A percentile compares a stretch with the other conserved stretches of the same genome.
Conservation (phyloP, 1,140 invertebrate genomes). For the Myzus persicae region DNA sequence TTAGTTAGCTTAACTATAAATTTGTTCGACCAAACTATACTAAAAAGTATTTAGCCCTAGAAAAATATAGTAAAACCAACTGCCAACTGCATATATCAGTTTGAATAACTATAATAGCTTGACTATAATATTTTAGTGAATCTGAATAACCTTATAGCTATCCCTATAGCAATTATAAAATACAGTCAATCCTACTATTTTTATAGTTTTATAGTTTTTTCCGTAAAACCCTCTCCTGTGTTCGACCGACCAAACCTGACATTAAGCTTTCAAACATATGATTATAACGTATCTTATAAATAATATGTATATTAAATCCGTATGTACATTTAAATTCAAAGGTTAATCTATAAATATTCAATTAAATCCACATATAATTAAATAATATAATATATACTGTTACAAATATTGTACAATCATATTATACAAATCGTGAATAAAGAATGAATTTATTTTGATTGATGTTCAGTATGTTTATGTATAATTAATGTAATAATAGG, state of each 20-base stretch:
- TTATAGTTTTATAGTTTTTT: too few species aligned
- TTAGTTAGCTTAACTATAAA: too few species aligned
- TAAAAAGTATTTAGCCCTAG: too few species aligned
- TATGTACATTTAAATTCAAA: background rate
- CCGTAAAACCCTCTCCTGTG: too few species aligned
- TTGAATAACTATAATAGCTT: too few species aligned
- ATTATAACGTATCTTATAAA: background rate
- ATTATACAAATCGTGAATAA: background rate
- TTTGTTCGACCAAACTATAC: too few species aligned
- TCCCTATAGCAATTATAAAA: too few species aligned
- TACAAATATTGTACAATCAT: background rate
- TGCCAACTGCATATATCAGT: too few species aligned
- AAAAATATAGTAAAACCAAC: too few species aligned
- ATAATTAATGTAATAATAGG: background rate
- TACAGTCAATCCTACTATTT: too few species aligned
- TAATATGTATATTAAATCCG: background rate
- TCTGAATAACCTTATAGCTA: too few species aligned
- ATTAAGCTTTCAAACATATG: background rate
- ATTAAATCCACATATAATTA: background rate
- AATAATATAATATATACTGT: background rate
- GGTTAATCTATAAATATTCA: background rate
- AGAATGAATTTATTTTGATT: background rate
- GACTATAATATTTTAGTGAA: too few species aligned
- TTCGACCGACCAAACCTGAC: background rate
- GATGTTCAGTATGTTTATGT: background rate